Percentiles rank a stretch among this genome's conserved stretches.
These are phyloP conservation scores for Bostrychus sinensis DNA, from an alignment of 2,113 vertebrate species.

Conservation along the genomic window DNA sequence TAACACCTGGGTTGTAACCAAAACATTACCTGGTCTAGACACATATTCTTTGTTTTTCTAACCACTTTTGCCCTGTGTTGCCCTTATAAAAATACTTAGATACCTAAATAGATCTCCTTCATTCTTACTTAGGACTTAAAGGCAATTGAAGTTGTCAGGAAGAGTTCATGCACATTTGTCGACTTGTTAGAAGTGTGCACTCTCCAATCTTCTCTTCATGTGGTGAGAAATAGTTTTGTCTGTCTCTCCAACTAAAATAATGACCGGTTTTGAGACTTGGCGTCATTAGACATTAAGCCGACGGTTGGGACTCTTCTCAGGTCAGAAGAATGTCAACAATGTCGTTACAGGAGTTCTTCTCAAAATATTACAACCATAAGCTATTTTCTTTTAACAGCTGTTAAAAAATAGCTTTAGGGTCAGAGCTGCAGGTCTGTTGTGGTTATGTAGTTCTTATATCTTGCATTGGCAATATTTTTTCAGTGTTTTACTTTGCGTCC, in stretches of 20 bases:
- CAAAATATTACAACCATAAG: too few relatives aligned
- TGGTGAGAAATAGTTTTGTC: constrained; percentile 24
- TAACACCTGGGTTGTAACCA: not conserved
- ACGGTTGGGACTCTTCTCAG: constrained; percentile 29
- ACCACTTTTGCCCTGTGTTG: not conserved
- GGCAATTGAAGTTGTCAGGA: constrained; percentile 27
- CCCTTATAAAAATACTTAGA: not conserved
- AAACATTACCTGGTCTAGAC: constrained; percentile 5
- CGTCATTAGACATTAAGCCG: constrained; percentile 34
- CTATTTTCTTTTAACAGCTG: too few relatives aligned
- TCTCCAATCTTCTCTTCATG: constrained; percentile 38
- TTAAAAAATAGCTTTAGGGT: too few relatives aligned
- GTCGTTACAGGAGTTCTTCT: too few relatives aligned
- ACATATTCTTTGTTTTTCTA: not conserved
- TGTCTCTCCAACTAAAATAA: constrained; percentile 48
- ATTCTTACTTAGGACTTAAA: constrained; percentile 33
- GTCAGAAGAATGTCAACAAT: constrained; percentile 20
- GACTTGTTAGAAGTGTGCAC: constrained; percentile 32
- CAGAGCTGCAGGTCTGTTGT: too few relatives aligned
- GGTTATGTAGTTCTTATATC: too few relatives aligned
- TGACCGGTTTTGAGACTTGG: constrained; percentile 50
- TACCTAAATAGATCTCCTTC: too few relatives aligned
- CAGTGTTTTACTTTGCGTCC: too few relatives aligned
- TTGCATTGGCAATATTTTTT: too few relatives aligned
- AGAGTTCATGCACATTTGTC: constrained; percentile 54